Evolutionary conservation across 2,797 vertebrate genomes (phyloP), one percentile per base, ranked within the genome.

Genomic region (Corythornis leucogaster): DNA sequence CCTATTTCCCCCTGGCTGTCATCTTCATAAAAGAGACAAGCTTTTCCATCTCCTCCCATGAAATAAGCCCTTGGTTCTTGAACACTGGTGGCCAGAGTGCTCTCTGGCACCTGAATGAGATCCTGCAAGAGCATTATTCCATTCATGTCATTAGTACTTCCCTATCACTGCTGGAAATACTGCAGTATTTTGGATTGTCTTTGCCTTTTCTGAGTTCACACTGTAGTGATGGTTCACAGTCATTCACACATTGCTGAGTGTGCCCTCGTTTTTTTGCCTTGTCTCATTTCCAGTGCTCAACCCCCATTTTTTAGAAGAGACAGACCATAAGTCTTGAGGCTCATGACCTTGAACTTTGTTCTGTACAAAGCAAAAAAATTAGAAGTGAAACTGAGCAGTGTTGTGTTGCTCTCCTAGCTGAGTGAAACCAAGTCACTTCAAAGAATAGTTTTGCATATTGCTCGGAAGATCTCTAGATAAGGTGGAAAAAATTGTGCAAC

Each of bases 321-420:
- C 57, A 85, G 68, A 78, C 31, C 9, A 2, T 35, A 59, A 70
- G 43, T 66, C 58, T 79, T 70, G 61, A 70, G 57, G 40, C 24
- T 68, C 22, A 22, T 73, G 91, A 94, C 79, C 69, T 87, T 85
- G 73, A 94, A 83, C 46, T 75, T 89, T 55, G n/a, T 71, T 82
- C 46, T 80, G 51, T 57, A 67, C 80, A 78, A 79, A 38, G 8
- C 5, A 45, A 90, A 92, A 85, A 85, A 89, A 64, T 40, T 53
- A 89, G 95, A 94, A 96, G 71, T 90, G 90, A 93, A 96, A 95
- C 86, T 73, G 38, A 86, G 11, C 19, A 21, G 21, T 42, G 26
- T 61, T 10, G 1, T 59, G 6, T 31, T 69, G 74, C 19, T 90
- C 12, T 82, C 20, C 50, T 77, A 3, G 3, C 58, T 48, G 46